Evolutionary conservation across 1,140 invertebrate genomes (phyloP), one percentile per base, ranked within the genome.

Genomic region (Wasmannia auropunctata): DNA sequence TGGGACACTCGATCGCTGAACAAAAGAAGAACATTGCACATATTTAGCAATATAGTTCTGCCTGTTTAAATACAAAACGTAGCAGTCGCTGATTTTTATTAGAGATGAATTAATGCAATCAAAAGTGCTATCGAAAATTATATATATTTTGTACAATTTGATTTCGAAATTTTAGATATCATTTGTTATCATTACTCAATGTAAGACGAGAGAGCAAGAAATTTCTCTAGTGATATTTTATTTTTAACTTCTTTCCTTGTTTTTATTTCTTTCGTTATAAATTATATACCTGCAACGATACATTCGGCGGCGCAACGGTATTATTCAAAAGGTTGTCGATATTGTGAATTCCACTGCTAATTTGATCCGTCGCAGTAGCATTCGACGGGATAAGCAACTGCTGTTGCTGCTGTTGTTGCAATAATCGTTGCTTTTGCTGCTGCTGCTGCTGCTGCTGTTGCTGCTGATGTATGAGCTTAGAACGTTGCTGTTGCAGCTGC

Each of bases 291-390:
- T 96, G 96, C 86, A 97, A 93, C 37, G 97, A 97, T 10, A 98
- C 97, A 94, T 98, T 98, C 10, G 97, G 97, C 8, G 97, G 97
- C 28, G 97, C 97, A 85, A 97, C 97, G n/a, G 97, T 96, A 91
- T 97, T 97, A 92, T 98, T 98, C 86, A 98, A 95, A 88, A 98
- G 95, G 80, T 96, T 97, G 93, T 97, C 96, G 87, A 98, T 97
- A 93, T 97, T 98, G 74, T 97, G 97, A 90, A 97, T 95, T 81
- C 95, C 96, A 43, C 96, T 94, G 86, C 95, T 95, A 85, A 97
- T 95, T 93, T 97, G 95, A 83, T 95, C 96, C 70, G 96, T 94
- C 80, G 96, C 95, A 86, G 96, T 96, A 86, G 96, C 96, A 94
- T 97, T 97, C 91, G 96, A 96, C 79, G 96, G 96, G 86, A 97